Evolutionary conservation across 2,888 invertebrate genomes (phyloP).

Genomic region (Argyra leucocephala): DNA sequence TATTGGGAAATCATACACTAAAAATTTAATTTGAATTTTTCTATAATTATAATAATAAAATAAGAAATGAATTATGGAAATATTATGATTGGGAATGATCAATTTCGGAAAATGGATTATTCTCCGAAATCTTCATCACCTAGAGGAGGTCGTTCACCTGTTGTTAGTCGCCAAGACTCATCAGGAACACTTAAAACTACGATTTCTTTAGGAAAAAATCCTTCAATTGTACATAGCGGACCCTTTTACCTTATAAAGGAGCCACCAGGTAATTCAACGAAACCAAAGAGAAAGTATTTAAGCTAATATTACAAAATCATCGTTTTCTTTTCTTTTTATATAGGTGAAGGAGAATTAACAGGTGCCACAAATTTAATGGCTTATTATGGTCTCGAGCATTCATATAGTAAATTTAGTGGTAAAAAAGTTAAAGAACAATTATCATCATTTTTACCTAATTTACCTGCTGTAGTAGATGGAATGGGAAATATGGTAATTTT

Average conservation of each 20-base stretch:
- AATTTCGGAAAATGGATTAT: conserved; percentile 86
- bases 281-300: not conserved
- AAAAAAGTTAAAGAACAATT: conserved; percentile 91
- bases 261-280: conserved; percentile 63
- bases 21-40: not conserved
- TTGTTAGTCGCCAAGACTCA: conserved; percentile 91
- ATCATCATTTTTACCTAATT: conserved; percentile 87
- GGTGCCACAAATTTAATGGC: conserved; percentile 96
- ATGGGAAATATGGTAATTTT: conserved; percentile 60
- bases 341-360: conserved; percentile 84
- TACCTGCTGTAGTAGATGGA: conserved; percentile 90
- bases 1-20: not conserved
- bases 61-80: conserved; percentile 43
- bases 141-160: conserved; percentile 85
- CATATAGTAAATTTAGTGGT: conserved; percentile 94
- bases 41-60: conserved; percentile 17
- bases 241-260: conserved; percentile 98
- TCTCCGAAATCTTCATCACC: conserved; percentile 94
- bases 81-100: conserved; percentile 88
- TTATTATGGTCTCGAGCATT: conserved; percentile 91
- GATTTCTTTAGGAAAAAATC: conserved; percentile 92
- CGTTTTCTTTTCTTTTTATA: conserved; percentile 25
- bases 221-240: conserved; percentile 92
- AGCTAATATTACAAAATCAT: no score
- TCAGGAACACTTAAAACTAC: conserved; percentile 96